phyloP scores from a whole-genome alignment of 2,797 vertebrate genomes.

The Coreius guichenoti region DNA sequence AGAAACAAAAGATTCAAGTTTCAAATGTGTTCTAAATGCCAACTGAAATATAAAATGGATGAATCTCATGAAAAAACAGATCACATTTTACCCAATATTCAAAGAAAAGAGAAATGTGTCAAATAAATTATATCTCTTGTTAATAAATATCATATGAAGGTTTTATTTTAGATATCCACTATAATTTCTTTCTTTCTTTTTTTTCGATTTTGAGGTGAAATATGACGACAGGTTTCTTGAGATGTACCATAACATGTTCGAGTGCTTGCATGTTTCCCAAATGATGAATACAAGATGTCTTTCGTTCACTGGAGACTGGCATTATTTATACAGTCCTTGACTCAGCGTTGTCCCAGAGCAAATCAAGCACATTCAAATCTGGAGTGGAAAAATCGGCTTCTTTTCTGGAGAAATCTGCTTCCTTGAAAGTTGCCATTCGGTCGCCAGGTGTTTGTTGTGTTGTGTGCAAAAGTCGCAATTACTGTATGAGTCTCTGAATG shows the following conservation, averaged over 20 bases:
- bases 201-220: neutral
- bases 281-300: neutral
- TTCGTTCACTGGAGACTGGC: neutral
- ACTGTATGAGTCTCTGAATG: slow-evolving; percentile 64
- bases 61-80: neutral
- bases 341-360: slow-evolving; percentile 9
- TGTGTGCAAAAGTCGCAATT: slow-evolving; percentile 66
- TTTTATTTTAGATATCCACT: neutral
- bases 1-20: slow-evolving; percentile 32
- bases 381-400: slow-evolving; percentile 33
- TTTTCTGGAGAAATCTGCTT: slow-evolving; percentile 38
- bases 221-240: neutral
- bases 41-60: neutral
- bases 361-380: slow-evolving; percentile 37
- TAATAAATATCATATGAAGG: neutral
- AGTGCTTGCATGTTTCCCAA: neutral
- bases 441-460: slow-evolving; percentile 69
- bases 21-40: neutral
- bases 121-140: neutral
- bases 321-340: slow-evolving; percentile 23
- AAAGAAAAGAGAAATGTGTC: neutral
- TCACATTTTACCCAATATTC: neutral
- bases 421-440: slow-evolving; percentile 50
- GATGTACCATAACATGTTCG: neutral
- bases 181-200: neutral